These are phyloP conservation scores for Idaea straminata DNA, from an alignment of 2,888 invertebrate genomes.

Conservation along the genomic window DNA sequence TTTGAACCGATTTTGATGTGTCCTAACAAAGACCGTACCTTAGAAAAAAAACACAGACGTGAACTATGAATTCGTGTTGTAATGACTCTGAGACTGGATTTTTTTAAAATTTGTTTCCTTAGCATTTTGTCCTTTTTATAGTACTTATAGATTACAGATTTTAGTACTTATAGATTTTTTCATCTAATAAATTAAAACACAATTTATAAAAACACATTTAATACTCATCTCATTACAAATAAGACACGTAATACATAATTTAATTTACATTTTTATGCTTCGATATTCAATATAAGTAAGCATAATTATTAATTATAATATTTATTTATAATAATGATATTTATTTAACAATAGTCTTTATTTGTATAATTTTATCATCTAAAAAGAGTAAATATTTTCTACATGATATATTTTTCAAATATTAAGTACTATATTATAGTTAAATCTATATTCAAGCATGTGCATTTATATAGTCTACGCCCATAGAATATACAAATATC, in stretches of 20 bases:
- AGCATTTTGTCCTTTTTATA: too few relatives aligned
- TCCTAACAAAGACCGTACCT: too few relatives aligned
- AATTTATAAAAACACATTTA: conserved; percentile 43
- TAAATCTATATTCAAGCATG: not conserved
- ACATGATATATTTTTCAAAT: conserved; percentile 1
- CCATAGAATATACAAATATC: too few relatives aligned
- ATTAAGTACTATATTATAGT: not conserved
- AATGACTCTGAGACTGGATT: too few relatives aligned
- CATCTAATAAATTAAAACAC: not conserved
- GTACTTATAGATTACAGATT: too few relatives aligned
- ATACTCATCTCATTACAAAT: conserved; percentile 49
- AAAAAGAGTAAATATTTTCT: conserved; percentile 3
- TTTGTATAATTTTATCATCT: conserved; percentile 19
- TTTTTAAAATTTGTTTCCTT: too few relatives aligned
- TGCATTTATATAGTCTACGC: conserved; percentile 1
- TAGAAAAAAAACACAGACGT: too few relatives aligned
- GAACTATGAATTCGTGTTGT: too few relatives aligned
- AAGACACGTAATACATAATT: conserved; percentile 48
- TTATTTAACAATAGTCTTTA: conserved; percentile 28
- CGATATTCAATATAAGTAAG: conserved; percentile 17
- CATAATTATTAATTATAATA: conserved; percentile 2
- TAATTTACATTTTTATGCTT: conserved; percentile 18
- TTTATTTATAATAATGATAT: conserved; percentile 11
- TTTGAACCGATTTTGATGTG: too few relatives aligned
- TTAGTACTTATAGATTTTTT: not conserved